These are phyloP conservation scores for Candoia aspera DNA, from an alignment of 2,113 vertebrate species.

Conservation along the genomic window DNA sequence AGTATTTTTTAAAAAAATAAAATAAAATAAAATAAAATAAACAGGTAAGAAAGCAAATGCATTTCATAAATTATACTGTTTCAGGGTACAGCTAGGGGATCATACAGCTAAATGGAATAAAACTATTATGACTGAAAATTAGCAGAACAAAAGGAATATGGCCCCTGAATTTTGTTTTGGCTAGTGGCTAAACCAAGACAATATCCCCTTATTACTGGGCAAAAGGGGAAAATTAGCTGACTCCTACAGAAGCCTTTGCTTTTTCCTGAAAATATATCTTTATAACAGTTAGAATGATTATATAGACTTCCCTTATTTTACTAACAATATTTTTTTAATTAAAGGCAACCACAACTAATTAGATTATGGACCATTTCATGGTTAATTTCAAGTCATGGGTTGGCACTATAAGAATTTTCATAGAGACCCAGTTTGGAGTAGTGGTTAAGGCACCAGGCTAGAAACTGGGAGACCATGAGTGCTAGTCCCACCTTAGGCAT, in stretches of 20 bases:
- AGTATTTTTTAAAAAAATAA: no score
- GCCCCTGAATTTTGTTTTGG: neutral
- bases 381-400: neutral
- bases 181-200: neutral
- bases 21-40: no score
- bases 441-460: neutral
- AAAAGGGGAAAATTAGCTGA: neutral
- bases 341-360: slow-evolving; percentile 25
- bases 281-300: neutral
- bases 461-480: neutral
- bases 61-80: neutral
- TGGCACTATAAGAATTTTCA: neutral
- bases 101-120: neutral
- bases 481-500: neutral
- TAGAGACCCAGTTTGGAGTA: neutral
- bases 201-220: neutral
- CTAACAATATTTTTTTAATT: neutral
- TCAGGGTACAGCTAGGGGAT: neutral
- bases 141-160: neutral
- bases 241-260: neutral
- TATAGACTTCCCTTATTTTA: neutral
- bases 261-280: neutral
- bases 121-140: neutral
- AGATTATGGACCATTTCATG: neutral
- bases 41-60: neutral